phyloP scores from a whole-genome alignment of 1,140 invertebrate genomes.

The Drosophila novamexicana region DNA sequence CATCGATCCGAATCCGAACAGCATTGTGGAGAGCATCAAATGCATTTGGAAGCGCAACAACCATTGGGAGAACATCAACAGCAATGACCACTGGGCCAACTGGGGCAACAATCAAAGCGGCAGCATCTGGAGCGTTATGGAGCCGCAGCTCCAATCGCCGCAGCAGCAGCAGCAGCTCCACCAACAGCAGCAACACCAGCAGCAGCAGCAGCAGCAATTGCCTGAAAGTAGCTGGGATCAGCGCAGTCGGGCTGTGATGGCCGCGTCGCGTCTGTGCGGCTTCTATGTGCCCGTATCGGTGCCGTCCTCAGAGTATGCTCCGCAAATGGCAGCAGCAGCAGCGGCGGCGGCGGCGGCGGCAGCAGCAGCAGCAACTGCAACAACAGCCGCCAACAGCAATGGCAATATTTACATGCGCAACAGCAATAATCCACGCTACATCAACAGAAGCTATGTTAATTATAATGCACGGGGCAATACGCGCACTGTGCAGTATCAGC shows the following conservation, averaged over 20 bases:
- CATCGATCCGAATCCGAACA: constrained; percentile 34
- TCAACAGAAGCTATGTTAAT: constrained; percentile 4
- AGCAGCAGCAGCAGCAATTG: constrained; percentile 1
- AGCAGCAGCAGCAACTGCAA: not conserved
- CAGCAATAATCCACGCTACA: not conserved
- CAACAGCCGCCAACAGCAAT: constrained; percentile 3
- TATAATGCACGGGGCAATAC: constrained; percentile 16
- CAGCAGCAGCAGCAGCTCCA: constrained; percentile 19
- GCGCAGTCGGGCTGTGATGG: constrained; percentile 1
- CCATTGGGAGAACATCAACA: not conserved
- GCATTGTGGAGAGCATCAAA: constrained; percentile 46
- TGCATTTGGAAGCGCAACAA: constrained; percentile 21
- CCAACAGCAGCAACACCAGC: not conserved
- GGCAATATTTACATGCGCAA: constrained; percentile 3
- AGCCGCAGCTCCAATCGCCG: constrained; percentile 2
- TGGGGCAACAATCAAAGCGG: constrained; percentile 17
- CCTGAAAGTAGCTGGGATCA: constrained; percentile 10
- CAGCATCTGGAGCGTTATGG: constrained; percentile 30
- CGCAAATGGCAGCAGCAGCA: no score
- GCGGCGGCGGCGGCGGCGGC: not conserved
- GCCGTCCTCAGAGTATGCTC: not conserved
- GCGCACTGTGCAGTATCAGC: constrained; percentile 9
- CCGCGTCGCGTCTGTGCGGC: constrained; percentile 4
- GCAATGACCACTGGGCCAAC: not conserved
- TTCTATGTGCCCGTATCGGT: not conserved